These are phyloP conservation scores for Dolichomitus sp. DNA, from an alignment of 2,888 invertebrate species.

Conservation along the genomic window DNA sequence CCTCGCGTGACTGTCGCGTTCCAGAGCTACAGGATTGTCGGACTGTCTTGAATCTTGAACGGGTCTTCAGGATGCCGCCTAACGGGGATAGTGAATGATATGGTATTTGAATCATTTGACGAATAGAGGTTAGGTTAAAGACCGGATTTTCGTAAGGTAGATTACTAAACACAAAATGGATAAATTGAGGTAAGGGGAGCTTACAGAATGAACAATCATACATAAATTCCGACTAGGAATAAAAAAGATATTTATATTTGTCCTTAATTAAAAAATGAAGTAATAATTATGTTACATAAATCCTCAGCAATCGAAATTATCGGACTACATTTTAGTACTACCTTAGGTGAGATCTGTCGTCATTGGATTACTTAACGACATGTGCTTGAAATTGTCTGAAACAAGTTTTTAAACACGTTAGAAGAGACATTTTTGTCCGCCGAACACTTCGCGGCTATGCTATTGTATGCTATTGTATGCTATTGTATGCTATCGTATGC, in stretches of 20 bases:
- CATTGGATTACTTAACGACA: too few species aligned
- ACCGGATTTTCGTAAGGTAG: not conserved
- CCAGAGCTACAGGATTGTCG: conserved; percentile 24
- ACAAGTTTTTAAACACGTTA: too few species aligned
- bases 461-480: too few species aligned
- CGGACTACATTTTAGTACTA: too few species aligned
- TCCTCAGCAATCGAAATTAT: too few species aligned
- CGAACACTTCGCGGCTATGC: too few species aligned
- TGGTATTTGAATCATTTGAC: conserved; percentile 51
- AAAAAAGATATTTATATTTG: not conserved
- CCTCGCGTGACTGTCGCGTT: conserved; percentile 71
- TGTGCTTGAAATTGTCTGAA: too few species aligned
- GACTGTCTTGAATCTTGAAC: conserved; percentile 36
- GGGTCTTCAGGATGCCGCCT: conserved; percentile 17
- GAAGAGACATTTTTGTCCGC: too few species aligned
- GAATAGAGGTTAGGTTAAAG: not conserved
- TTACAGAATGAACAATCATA: not conserved
- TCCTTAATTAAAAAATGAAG: not conserved
- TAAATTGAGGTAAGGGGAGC: not conserved
- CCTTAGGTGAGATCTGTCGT: too few species aligned
- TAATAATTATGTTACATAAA: too few species aligned
- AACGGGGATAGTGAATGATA: conserved; percentile 33
- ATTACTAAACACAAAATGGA: conserved; percentile 4
- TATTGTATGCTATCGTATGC: too few species aligned
- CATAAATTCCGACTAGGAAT: not conserved